Evolutionary conservation across 2,113 vertebrate species (phyloP), one percentile per base, ranked within the genome.

Genomic region (Jacana jacana): DNA sequence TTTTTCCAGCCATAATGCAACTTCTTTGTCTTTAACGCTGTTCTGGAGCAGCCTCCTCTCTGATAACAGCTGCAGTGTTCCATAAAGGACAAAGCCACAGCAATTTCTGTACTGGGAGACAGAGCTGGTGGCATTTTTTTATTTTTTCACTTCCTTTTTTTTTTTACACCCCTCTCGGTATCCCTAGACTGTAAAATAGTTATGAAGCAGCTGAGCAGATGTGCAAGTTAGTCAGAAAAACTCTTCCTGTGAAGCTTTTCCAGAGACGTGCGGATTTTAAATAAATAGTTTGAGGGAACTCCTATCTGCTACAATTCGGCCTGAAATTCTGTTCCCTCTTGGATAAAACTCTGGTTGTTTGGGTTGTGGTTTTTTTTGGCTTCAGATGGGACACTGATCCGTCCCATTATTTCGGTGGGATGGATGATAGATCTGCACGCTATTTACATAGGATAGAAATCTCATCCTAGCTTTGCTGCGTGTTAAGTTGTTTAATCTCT

Each of bases 401-500:
- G 51, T 92, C 87, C 86, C 48, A 14, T 91, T 81, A n/a, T 37
- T 78, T 81, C 75, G 35, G 44, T 66, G 89, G 83, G 83, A 87
- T 55, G 64, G 80, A 80, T 86, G 81, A 71, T 79, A 91, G 88
- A 93, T 96, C 86, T 90, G 80, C 92, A 81, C 17, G 69, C 48
- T 92, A 76, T 96, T 96, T 89, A 87, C 81, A 51, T 40, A 72
- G 81, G 55, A 76, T 61, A 91, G 5, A 89, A 88, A 89, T 40
- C 76, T 76, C 55, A 68, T 93, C 88, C 91, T 88, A 68, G 79
- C 84, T 93, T 91, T 93, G 71, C 76, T 82, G 42, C 0, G 1
- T 86, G 64, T 86, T 91, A 73, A 66, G 22, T 69, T 87, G 65
- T 90, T 88, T 88, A 88, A 91, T 93, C 94, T 96, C 90, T 91